phyloP scores from a whole-genome alignment of 2,113 vertebrate genomes.

The Oxyura jamaicensis region DNA sequence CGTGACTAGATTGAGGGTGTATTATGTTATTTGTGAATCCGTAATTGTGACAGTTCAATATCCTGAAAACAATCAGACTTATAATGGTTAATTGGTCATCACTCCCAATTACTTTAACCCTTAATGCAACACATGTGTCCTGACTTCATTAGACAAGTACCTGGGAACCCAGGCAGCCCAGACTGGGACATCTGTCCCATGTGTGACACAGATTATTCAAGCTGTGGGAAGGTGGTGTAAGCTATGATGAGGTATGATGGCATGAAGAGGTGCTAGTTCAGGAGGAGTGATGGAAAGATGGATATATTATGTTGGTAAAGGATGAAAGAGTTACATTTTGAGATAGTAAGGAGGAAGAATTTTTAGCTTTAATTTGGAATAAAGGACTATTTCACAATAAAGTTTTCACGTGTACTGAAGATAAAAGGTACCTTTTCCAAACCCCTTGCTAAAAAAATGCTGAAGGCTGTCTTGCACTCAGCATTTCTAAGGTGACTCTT shows the following conservation, averaged over 20 bases:
- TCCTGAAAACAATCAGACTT: too few relatives aligned
- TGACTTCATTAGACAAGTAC: background rate
- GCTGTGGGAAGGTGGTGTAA: accelerated
- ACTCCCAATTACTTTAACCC: too few relatives aligned
- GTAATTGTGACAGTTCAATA: too few relatives aligned
- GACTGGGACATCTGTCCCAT: background rate
- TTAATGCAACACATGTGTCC: too few relatives aligned
- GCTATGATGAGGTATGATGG: background rate
- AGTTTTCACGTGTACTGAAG: background rate
- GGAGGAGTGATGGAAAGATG: background rate
- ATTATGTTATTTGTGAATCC: too few relatives aligned
- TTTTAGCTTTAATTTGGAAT: background rate
- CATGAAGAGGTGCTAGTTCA: background rate
- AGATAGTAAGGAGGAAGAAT: background rate
- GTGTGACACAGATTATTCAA: accelerated
- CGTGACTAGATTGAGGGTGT: too few relatives aligned
- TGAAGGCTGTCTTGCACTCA: background rate
- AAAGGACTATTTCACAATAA: background rate
- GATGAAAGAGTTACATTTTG: background rate
- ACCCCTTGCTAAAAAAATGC: background rate
- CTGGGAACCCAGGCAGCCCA: too few relatives aligned
- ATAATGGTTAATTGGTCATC: too few relatives aligned
- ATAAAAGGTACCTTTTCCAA: background rate
- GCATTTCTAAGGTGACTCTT: background rate
- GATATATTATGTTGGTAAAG: background rate